Base-by-base conservation (phyloP, 2,888 invertebrate species). In the Aphelenchoides bicaudatus region DNA sequence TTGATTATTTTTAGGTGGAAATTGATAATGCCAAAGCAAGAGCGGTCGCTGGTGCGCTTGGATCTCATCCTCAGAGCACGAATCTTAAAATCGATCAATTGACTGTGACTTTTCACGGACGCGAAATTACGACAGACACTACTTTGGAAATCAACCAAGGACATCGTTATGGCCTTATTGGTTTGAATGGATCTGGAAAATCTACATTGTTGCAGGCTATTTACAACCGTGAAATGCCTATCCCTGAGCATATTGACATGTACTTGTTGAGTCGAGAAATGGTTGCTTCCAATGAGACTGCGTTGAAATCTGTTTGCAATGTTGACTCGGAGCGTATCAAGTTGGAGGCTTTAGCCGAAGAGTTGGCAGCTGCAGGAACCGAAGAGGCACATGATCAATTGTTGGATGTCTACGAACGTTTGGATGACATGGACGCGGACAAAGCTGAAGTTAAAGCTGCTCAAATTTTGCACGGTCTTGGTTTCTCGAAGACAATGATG, bases 81-180 rank as follows among this genome's bases (percentile, higher is more conserved):
- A 98, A 99, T 81, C 85, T 98, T 55, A 98, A 98, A 83, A 90
- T 98, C 43, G 64, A 71, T 43, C 65, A 65, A 27, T 88, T 96
- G 80, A 91, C 94, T 31, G 90, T 99, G 71, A 94, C 93, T 46
- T 99, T 98, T 83, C 94, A 96, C 79, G 98, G 98, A 62, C 87
- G 88, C 75, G 98, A 98, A 82, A 85, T 99, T 71, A 85, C 99
- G 55, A 89, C 89, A 79, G 98, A 99, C 80, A 92, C 96, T 1
- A 86, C 89, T 81, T 84, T 98, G 29, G 98, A 98, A 83, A 85
- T 99, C 82, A 99, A 96, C 83, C 91, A 91, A 81, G 94, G 96
- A 0, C 85, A 94, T 66, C 86, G 94, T 72, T 99, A 99, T 80
- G 98, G 96, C 71, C 84, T 98, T 8, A 86, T 98, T 70, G 98